These are phyloP conservation scores for Barypeithes pellucidus DNA, from an alignment of 2,888 invertebrate species.

Conservation along the genomic window DNA sequence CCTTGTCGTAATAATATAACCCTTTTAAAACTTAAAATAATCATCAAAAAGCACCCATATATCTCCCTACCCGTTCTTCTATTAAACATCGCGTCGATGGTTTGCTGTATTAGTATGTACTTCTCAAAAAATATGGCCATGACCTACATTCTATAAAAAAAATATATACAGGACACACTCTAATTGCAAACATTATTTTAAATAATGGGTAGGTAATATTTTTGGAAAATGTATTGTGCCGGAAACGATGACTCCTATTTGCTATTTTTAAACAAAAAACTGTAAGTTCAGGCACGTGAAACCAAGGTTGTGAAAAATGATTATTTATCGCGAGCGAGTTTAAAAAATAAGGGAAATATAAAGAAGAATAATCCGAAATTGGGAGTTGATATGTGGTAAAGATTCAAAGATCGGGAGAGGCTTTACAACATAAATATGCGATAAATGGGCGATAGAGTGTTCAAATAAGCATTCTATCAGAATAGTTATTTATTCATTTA, in stretches of 20 bases:
- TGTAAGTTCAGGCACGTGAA: slow-evolving; percentile 3
- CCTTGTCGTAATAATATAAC: no score
- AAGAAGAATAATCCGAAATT: neutral
- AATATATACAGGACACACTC: slow-evolving; percentile 15
- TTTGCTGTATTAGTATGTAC: neutral
- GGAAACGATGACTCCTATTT: slow-evolving; percentile 32
- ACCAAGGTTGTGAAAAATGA: slow-evolving; percentile 11
- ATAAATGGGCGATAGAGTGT: no score
- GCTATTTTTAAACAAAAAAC: slow-evolving; percentile 32
- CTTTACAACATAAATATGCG: no score
- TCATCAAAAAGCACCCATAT: no score
- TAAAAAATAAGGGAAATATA: neutral
- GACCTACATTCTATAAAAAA: slow-evolving; percentile 13
- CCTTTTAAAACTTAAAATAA: no score
- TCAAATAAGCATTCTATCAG: no score
- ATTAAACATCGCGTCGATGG: neutral
- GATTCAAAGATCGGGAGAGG: no score
- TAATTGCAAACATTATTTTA: slow-evolving; percentile 20
- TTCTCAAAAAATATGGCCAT: neutral
- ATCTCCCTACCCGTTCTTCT: no score
- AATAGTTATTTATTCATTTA: no score
- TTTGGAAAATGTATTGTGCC: slow-evolving; percentile 25
- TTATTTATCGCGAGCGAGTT: neutral
- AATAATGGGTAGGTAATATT: slow-evolving; percentile 13
- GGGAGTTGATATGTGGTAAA: no score